Conservation (phyloP, 2,888 invertebrate genomes). For the Zygogramma bicolorata region DNA sequence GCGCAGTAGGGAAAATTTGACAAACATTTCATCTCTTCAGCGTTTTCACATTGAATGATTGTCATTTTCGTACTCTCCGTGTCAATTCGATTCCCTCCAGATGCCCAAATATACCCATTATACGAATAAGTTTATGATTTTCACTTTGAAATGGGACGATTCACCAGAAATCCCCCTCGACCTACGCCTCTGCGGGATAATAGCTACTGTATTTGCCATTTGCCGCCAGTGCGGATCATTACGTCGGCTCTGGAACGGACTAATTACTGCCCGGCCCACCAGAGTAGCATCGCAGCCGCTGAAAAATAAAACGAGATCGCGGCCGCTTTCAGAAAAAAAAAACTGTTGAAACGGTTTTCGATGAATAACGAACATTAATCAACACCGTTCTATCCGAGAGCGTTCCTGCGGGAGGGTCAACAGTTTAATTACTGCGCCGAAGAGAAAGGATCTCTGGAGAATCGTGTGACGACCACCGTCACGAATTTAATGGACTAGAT, state of each 20-base stretch:
- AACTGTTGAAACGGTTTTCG: slow-evolving; percentile 11
- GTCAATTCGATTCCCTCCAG: too few relatives aligned
- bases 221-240: slow-evolving; percentile 38
- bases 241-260: slow-evolving; percentile 30
- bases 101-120: too few relatives aligned
- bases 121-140: too few relatives aligned
- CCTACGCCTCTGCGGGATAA: slow-evolving; percentile 12
- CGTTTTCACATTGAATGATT: too few relatives aligned
- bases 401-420: not conserved
- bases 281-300: slow-evolving; percentile 20
- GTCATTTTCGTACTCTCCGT: too few relatives aligned
- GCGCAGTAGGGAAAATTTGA: too few relatives aligned
- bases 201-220: slow-evolving; percentile 29
- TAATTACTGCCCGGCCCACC: slow-evolving; percentile 37
- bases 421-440: not conserved
- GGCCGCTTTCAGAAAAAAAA: not conserved
- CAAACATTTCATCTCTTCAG: too few relatives aligned
- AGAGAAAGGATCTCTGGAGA: not conserved
- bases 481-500: not conserved
- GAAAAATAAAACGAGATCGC: not conserved
- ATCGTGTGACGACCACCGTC: not conserved
- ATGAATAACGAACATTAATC: slow-evolving; percentile 16
- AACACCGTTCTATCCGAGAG: not conserved
- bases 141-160: not conserved
- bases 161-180: not conserved